Evolutionary conservation across 1,140 invertebrate genomes (phyloP).

Genomic region (Bombus superbus): DNA sequence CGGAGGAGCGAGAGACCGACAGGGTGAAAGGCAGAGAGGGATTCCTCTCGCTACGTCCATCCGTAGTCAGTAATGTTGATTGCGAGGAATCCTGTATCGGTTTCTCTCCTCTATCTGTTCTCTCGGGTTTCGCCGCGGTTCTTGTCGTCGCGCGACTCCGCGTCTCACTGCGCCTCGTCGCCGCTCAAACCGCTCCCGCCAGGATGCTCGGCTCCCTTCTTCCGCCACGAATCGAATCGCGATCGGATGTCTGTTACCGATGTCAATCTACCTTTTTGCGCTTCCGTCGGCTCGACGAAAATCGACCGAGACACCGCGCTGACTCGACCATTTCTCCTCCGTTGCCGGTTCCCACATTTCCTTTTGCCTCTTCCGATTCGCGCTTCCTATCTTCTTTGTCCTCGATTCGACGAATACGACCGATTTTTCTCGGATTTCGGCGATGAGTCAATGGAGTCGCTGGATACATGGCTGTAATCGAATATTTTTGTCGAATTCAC

Average conservation of each 20-base stretch:
- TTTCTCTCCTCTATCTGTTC: slow-evolving; percentile 35
- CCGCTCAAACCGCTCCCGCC: slow-evolving; percentile 40
- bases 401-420: background rate
- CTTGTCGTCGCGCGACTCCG: slow-evolving; percentile 54
- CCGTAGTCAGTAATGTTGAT: slow-evolving; percentile 69
- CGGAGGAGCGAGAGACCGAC: background rate
- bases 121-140: slow-evolving; percentile 42
- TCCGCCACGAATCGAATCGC: slow-evolving; percentile 45
- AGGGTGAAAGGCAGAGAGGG: slow-evolving; percentile 27
- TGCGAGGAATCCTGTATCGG: slow-evolving; percentile 68
- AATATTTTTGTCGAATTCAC: background rate
- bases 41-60: slow-evolving; percentile 54
- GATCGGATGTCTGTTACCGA: slow-evolving; percentile 47
- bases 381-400: background rate
- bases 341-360: slow-evolving; percentile 15
- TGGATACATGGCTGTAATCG: background rate
- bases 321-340: background rate
- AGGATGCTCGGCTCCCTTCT: slow-evolving; percentile 36
- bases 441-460: background rate
- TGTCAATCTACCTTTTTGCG: slow-evolving; percentile 46
- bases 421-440: no score
- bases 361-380: background rate
- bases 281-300: slow-evolving; percentile 45
- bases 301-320: slow-evolving; percentile 18
- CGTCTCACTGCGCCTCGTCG: slow-evolving; percentile 37